Conservation (phyloP, 2,797 vertebrate genomes). For the Micrastur ruficollis region DNA sequence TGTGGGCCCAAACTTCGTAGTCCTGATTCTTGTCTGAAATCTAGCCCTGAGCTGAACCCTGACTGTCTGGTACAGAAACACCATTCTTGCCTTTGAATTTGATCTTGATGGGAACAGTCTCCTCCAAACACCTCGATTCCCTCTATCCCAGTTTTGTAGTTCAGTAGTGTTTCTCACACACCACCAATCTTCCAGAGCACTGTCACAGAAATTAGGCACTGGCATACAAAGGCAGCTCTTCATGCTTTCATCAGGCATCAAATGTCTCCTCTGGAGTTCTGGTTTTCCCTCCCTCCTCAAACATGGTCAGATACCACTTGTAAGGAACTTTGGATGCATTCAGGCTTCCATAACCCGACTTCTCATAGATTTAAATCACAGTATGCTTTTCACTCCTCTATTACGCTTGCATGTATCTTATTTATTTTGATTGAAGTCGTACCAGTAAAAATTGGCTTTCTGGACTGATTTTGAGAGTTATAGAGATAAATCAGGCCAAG, state of each 20-base stretch:
- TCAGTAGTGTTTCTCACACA: neutral
- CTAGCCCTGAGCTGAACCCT: neutral
- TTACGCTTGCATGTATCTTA: neutral
- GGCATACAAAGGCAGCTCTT: neutral
- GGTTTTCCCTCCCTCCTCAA: neutral
- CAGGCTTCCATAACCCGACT: neutral
- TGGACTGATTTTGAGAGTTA: neutral
- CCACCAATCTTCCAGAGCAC: neutral
- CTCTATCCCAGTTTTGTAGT: neutral
- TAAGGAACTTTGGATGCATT: neutral
- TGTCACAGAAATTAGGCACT: neutral
- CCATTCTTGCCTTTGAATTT: neutral
- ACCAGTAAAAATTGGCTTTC: neutral
- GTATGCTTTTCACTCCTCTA: neutral
- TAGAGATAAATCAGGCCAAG: neutral
- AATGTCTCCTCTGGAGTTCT: rapidly evolving
- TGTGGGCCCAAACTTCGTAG: neutral
- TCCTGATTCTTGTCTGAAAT: neutral
- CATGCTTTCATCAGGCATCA: neutral
- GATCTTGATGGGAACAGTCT: neutral
- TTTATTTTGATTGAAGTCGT: neutral
- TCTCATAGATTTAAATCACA: neutral
- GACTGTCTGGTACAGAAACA: neutral
- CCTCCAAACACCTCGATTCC: rapidly evolving
- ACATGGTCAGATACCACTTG: neutral